phyloP scores from a whole-genome alignment of 1,140 invertebrate species.

The Colletes latitarsis region DNA sequence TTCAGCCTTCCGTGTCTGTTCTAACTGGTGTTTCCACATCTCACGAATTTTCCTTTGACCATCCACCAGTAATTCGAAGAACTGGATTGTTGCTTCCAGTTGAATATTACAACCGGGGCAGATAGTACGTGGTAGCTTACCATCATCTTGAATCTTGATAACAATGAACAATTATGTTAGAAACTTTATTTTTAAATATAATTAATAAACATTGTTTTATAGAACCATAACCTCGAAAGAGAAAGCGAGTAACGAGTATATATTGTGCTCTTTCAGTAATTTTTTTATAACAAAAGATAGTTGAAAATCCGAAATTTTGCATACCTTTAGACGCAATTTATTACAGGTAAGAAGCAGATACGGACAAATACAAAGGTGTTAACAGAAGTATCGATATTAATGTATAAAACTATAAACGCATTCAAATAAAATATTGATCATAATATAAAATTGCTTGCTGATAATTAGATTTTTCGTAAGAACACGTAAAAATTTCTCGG shows the following conservation, averaged over 20 bases:
- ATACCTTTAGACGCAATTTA: background rate
- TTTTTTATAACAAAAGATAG: background rate
- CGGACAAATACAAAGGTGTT: background rate
- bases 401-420: background rate
- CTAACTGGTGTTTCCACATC: slow-evolving; percentile 80
- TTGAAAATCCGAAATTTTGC: background rate
- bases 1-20: slow-evolving; percentile 68
- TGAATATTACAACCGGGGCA: slow-evolving; percentile 89
- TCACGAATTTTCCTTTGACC: slow-evolving; percentile 84
- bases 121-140: slow-evolving; percentile 85
- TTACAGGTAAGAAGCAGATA: background rate
- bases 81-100: slow-evolving; percentile 86
- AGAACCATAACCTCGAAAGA: slow-evolving; percentile 18
- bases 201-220: background rate
- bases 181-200: background rate
- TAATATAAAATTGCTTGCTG: background rate
- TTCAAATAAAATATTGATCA: background rate
- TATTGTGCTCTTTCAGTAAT: background rate
- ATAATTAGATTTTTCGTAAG: background rate
- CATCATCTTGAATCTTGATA: slow-evolving; percentile 85
- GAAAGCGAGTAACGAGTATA: background rate
- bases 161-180: slow-evolving; percentile 8
- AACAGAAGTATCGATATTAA: background rate
- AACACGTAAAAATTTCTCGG: background rate
- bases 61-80: slow-evolving; percentile 86